Percentiles rank a stretch among this genome's conserved stretches.
Conservation (phyloP, 2,797 vertebrate species). For the Xenentodon cancila region DNA sequence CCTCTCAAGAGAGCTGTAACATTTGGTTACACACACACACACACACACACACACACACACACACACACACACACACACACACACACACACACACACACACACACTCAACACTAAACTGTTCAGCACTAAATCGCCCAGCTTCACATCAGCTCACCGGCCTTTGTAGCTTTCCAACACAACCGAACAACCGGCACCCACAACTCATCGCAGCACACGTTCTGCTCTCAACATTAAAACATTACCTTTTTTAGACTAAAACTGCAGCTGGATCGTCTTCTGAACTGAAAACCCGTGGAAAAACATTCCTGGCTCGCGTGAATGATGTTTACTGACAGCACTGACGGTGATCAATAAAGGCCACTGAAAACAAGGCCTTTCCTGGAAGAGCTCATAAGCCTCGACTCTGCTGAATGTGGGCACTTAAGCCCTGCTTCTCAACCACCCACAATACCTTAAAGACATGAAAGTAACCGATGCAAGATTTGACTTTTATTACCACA, state of each 20-base stretch:
- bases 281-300: conserved; percentile 6
- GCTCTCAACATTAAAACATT: conserved; percentile 10
- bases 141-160: conserved; percentile 34
- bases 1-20: conserved; percentile 56
- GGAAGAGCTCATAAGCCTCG: neutral
- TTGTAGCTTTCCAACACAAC: conserved; percentile 23
- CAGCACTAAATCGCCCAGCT: conserved; percentile 40
- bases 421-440: too few relatives aligned
- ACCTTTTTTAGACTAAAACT: conserved; percentile 37
- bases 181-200: conserved; percentile 33
- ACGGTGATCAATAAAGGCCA: conserved; percentile 50
- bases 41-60: neutral
- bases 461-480: too few relatives aligned
- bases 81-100: conserved; percentile 18
- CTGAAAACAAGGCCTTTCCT: conserved; percentile 21
- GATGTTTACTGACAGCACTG: conserved; percentile 36
- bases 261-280: conserved; percentile 13
- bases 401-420: too few relatives aligned
- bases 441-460: too few relatives aligned
- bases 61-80: conserved; percentile 8
- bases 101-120: conserved; percentile 9
- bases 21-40: conserved; percentile 22
- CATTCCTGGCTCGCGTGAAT: conserved; percentile 17
- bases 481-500: too few relatives aligned
- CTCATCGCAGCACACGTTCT: conserved; percentile 21